Percentiles rank a stretch among this genome's conserved stretches.
These are phyloP conservation scores for Lucifuga dentata DNA, from an alignment of 2,113 vertebrate genomes.

Conservation along the genomic window DNA sequence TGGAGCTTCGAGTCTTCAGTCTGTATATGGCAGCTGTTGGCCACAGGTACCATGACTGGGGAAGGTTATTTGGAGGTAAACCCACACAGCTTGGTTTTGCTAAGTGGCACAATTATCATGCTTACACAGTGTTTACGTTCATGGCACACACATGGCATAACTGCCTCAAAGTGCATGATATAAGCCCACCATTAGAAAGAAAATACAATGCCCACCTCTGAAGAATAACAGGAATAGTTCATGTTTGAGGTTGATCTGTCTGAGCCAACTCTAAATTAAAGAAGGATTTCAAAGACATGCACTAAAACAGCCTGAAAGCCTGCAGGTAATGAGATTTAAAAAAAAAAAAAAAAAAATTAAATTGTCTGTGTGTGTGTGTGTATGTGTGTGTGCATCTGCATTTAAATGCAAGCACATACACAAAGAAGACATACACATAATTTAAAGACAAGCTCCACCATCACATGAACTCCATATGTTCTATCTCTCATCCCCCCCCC, in stretches of 20 bases:
- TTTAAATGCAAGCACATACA: conserved; percentile 19
- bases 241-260: conserved; percentile 49
- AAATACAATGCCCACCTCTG: conserved; percentile 6
- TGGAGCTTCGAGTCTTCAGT: conserved; percentile 33
- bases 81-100: conserved; percentile 59
- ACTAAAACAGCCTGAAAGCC: conserved; percentile 36
- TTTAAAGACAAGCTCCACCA: conserved; percentile 35
- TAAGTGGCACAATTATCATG: conserved; percentile 72
- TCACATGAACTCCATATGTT: conserved; percentile 52
- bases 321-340: conserved; percentile 38
- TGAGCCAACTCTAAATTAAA: conserved; percentile 42
- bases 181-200: conserved; percentile 45
- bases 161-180: conserved; percentile 45
- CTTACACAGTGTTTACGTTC: conserved; percentile 63
- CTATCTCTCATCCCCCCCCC: conserved; percentile 13
- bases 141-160: conserved; percentile 66
- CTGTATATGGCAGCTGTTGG: conserved; percentile 50
- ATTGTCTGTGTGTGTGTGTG: conserved; percentile 6
- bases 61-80: conserved; percentile 73
- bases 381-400: conserved; percentile 28
- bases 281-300: conserved; percentile 45
- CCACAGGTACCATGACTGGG: conserved; percentile 41
- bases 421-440: conserved; percentile 14
- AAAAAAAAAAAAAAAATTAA: too few species aligned
- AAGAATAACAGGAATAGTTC: conserved; percentile 33